Percentiles rank a stretch among this genome's conserved stretches.
phyloP scores from a whole-genome alignment of 35 echinoderm and acorn worm genomes.

The Eucidaris tribuloides region DNA sequence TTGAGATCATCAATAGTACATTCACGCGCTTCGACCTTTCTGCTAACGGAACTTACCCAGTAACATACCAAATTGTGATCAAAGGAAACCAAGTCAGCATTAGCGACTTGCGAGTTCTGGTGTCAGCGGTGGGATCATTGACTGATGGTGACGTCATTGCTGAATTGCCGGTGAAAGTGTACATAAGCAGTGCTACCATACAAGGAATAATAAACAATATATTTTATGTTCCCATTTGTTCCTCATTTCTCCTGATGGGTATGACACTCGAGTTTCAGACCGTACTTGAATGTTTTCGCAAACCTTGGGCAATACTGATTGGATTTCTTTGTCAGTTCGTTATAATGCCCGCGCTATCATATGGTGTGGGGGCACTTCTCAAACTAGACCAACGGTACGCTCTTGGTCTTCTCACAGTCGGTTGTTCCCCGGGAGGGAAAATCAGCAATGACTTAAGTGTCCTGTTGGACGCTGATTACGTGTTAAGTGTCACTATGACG shows the following conservation, averaged over 20 bases:
- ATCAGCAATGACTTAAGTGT: conserved; percentile 34
- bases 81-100: no score
- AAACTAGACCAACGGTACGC: background rate
- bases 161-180: no score
- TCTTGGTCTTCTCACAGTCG: conserved; percentile 21
- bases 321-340: conserved; percentile 23
- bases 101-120: no score
- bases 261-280: background rate
- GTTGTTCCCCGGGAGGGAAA: conserved; percentile 35
- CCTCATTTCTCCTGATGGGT: conserved; percentile 22
- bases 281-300: background rate
- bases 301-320: conserved; percentile 12
- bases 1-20: no score
- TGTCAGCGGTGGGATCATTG: no score
- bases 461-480: conserved; percentile 24
- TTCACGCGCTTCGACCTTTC: no score
- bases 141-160: no score
- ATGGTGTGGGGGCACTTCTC: background rate
- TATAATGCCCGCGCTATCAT: conserved; percentile 15
- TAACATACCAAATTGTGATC: no score
- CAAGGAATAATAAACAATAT: no score
- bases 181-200: no score
- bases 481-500: conserved; percentile 39
- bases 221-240: no score
- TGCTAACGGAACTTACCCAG: no score